Evolutionary conservation across 2,888 invertebrate genomes (phyloP).

Genomic region (Ernsta delagoae): DNA sequence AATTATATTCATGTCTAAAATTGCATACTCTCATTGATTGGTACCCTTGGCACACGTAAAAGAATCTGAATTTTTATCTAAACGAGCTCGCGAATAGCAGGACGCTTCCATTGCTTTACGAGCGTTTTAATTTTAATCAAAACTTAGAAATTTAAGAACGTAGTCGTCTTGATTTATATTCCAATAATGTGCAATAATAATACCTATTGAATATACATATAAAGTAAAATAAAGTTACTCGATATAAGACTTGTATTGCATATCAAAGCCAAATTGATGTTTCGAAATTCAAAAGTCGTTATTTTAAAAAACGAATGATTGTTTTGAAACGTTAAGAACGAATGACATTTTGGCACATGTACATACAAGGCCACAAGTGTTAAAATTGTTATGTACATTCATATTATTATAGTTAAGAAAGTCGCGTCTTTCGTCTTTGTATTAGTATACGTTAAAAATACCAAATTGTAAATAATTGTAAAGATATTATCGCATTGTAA

Average conservation of each 20-base stretch:
- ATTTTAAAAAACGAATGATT: conserved; percentile 37
- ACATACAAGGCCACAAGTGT: conserved; percentile 68
- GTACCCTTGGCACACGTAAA: conserved; percentile 6
- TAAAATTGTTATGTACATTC: conserved; percentile 78
- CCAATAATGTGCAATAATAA: conserved; percentile 71
- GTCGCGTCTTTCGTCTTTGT: conserved; percentile 72
- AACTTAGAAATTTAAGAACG: conserved; percentile 48
- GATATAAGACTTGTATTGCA: conserved; percentile 67
- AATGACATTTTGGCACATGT: conserved; percentile 61
- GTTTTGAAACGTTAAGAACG: conserved; percentile 44
- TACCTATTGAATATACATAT: conserved; percentile 47
- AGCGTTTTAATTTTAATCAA: conserved; percentile 51
- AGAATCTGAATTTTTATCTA: conserved; percentile 36
- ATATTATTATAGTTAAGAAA: conserved; percentile 59
- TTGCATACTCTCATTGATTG: neutral
- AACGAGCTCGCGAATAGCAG: conserved; percentile 40
- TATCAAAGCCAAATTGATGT: conserved; percentile 79
- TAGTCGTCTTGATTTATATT: conserved; percentile 62
- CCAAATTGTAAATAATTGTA: conserved; percentile 84
- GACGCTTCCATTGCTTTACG: conserved; percentile 58
- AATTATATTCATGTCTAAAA: neutral
- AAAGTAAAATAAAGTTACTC: conserved; percentile 50
- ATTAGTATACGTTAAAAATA: conserved; percentile 82
- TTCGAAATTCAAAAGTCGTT: conserved; percentile 56
- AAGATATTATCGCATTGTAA: conserved; percentile 81